A percentile compares a stretch with the other conserved stretches of the same genome.
phyloP scores from a whole-genome alignment of 2,113 vertebrate genomes.

The Salminus brasiliensis region DNA sequence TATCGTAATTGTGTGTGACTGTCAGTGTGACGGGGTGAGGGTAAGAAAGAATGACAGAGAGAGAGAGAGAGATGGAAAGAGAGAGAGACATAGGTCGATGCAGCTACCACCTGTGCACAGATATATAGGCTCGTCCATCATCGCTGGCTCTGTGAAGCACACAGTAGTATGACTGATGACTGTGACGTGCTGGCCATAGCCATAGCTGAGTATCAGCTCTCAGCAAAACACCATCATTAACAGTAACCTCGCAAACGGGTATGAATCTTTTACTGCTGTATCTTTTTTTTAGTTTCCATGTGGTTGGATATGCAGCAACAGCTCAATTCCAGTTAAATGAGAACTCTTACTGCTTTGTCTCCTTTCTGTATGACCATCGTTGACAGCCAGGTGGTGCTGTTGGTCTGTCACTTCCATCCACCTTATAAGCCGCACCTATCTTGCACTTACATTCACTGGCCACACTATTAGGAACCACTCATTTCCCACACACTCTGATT shows the following conservation, averaged over 20 bases:
- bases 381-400: constrained; percentile 56
- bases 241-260: not conserved
- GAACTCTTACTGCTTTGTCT: not conserved
- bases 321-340: not conserved
- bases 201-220: not conserved
- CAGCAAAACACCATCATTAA: not conserved
- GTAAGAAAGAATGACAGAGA: not conserved
- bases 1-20: not conserved
- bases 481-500: not conserved
- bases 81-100: not conserved
- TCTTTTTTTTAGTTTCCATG: not conserved
- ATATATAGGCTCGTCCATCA: not conserved
- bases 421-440: not conserved
- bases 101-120: not conserved
- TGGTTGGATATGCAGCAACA: not conserved
- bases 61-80: not conserved
- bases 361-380: not conserved
- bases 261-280: not conserved
- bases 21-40: not conserved
- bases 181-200: not conserved
- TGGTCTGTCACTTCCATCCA: not conserved
- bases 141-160: not conserved
- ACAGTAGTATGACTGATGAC: not conserved
- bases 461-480: constrained; percentile 9
- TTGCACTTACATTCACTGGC: not conserved